Evolutionary conservation across 2,113 vertebrate genomes (phyloP).

Genomic region (Argyrosomus japonicus): DNA sequence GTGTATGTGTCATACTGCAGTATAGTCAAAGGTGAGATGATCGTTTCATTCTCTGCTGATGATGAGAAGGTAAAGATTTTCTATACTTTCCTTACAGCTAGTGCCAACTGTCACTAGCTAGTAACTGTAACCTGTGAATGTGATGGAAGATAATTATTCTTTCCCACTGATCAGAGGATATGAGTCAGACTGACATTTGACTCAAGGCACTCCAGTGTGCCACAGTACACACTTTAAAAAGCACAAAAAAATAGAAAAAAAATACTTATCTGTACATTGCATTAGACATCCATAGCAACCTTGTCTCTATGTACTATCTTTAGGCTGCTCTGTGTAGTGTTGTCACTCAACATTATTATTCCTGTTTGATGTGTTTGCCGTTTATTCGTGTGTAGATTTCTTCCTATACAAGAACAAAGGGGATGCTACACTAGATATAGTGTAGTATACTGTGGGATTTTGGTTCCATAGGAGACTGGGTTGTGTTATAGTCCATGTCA

Average conservation of each 20-base stretch:
- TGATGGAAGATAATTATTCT: slow-evolving; percentile 49
- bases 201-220: slow-evolving; percentile 18
- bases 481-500: neutral
- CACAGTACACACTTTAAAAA: slow-evolving; percentile 9
- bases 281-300: neutral
- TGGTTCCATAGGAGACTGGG: neutral
- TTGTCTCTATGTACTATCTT: neutral
- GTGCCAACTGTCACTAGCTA: slow-evolving; percentile 21
- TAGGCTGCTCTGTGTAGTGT: neutral
- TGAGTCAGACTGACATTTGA: slow-evolving; percentile 53
- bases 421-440: neutral
- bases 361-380: neutral
- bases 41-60: slow-evolving; percentile 18
- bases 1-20: neutral
- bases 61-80: slow-evolving; percentile 8
- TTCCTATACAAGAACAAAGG: neutral
- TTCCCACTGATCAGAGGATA: slow-evolving; percentile 29
- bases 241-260: neutral
- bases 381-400: neutral
- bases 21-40: slow-evolving; percentile 16
- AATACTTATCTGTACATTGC: neutral
- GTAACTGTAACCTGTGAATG: slow-evolving; percentile 29
- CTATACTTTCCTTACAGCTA: slow-evolving; percentile 1
- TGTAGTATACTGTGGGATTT: neutral
- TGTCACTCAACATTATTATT: neutral